These are phyloP conservation scores for Pandemis heparana DNA, from an alignment of 2,888 invertebrate species.

Conservation along the genomic window DNA sequence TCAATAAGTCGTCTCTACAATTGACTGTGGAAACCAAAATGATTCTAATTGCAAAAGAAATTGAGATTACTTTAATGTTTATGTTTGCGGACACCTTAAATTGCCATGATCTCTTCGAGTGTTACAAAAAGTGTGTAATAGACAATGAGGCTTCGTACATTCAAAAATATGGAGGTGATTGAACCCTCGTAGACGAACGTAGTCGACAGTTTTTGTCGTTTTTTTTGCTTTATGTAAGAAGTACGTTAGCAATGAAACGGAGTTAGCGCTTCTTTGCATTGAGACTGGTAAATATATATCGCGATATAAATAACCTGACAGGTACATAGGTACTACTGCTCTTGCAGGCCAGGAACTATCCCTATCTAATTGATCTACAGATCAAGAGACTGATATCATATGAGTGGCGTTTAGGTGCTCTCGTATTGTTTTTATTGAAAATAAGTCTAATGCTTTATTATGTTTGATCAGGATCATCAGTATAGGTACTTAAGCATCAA, in stretches of 20 bases:
- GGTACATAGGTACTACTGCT: conserved; percentile 9
- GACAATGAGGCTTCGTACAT: conserved; percentile 82
- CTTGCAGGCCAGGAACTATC: conserved; percentile 19
- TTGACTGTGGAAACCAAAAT: conserved; percentile 17
- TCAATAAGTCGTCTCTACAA: conserved; percentile 26
- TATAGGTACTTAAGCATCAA: conserved; percentile 18
- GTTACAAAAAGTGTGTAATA: conserved; percentile 75
- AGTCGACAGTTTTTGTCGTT: conserved; percentile 77
- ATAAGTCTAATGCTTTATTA: background rate
- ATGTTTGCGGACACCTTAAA: conserved; percentile 63
- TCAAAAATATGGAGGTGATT: conserved; percentile 78
- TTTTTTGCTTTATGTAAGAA: conserved; percentile 68
- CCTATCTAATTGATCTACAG: conserved; percentile 18
- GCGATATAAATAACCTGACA: conserved; percentile 38
- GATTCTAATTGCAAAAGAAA: conserved; percentile 46
- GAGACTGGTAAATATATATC: conserved; percentile 16
- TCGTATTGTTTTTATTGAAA: background rate
- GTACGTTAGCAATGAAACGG: conserved; percentile 64
- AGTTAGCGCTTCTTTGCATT: conserved; percentile 49
- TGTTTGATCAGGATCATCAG: conserved; percentile 8
- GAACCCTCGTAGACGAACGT: conserved; percentile 70
- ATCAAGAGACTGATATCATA: conserved; percentile 13
- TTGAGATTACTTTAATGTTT: conserved; percentile 47
- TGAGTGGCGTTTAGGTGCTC: background rate
- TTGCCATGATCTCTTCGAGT: conserved; percentile 73